A percentile compares a stretch with the other conserved stretches of the same genome.
Conservation (phyloP, 92 coral and sea anemone species). For the Virgularia gustaviana region DNA sequence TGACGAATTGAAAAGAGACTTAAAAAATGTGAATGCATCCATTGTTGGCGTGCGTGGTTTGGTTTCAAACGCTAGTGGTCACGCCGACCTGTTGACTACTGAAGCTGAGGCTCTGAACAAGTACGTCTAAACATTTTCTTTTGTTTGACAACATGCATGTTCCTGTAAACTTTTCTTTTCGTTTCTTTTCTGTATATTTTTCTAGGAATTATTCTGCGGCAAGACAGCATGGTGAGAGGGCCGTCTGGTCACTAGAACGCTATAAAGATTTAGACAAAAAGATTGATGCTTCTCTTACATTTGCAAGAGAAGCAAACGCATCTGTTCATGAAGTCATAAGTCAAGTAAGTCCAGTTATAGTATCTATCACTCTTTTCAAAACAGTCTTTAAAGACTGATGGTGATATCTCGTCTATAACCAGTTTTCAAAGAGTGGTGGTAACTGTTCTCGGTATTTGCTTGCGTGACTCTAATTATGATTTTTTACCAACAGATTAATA, state of each 20-base stretch:
- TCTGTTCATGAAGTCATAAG: conserved; percentile 63
- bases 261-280: conserved; percentile 71
- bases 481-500: too few species aligned
- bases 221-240: conserved; percentile 67
- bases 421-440: too few species aligned
- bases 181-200: not conserved
- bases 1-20: conserved; percentile 33
- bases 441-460: too few species aligned
- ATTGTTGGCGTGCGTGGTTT: conserved; percentile 53
- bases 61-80: conserved; percentile 61
- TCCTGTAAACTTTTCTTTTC: not conserved
- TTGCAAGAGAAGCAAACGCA: conserved; percentile 66
- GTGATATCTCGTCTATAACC: too few species aligned
- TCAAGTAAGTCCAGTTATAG: conserved; percentile 55
- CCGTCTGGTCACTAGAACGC: conserved; percentile 73
- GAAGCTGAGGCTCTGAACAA: conserved; percentile 65
- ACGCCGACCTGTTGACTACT: conserved; percentile 66
- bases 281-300: conserved; percentile 63
- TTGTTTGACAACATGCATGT: not conserved
- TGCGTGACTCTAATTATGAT: too few species aligned
- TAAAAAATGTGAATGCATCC: conserved; percentile 17
- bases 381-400: too few species aligned
- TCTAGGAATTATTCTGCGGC: conserved; percentile 66
- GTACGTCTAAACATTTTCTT: conserved; percentile 39
- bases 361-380: not conserved